Base-by-base conservation (phyloP, 2,113 vertebrate species). In the Oceanites oceanicus region DNA sequence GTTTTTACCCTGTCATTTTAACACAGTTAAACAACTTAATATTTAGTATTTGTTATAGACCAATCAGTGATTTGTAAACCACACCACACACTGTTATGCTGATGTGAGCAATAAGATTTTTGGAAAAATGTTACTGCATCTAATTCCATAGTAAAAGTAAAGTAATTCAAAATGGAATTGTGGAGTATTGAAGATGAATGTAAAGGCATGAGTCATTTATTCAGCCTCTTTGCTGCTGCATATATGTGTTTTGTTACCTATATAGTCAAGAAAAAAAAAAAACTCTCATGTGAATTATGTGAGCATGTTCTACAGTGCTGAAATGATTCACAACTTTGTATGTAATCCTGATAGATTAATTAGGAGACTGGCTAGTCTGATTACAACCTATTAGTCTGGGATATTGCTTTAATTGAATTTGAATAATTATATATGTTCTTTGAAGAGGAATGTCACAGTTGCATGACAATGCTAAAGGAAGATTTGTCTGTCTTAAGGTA, bases 331-430 rank as follows among this genome's bases (percentile, higher is more conserved):
- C 38, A 95, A 14, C 50, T 92, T 34, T 45, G 6, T 84, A 3
- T 65, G 42, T 62, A 93, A 95, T 90, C 52, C 38, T 84, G 29
- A 84, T 49, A 77, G 67, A 58, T 77, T 91, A 92, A 20, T 61
- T 45, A 66, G 36, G 70, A 88, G 80, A 52, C 18, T 83, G 61
- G 44, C 30, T 68, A 72, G 68, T 73, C 30, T 87, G 85, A 84
- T 89, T 76, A 55, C 30, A 81, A 88, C n/a, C 27, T 82, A 49
- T 86, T 96, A 95, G 20, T 94, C 29, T 81, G 78, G 40, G 38
- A 92, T 66, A 85, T 63, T 32, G 11, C 38, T 76, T 85, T 95
- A 92, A 90, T 58, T 96, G 73, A 94, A 91, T 90, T 79, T 91
- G 29, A 79, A 40, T 62, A 75, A 49, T 73, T 56, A 27, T 26